Conservation (phyloP, 2,113 vertebrate species). For the Bubo blakistoni region DNA sequence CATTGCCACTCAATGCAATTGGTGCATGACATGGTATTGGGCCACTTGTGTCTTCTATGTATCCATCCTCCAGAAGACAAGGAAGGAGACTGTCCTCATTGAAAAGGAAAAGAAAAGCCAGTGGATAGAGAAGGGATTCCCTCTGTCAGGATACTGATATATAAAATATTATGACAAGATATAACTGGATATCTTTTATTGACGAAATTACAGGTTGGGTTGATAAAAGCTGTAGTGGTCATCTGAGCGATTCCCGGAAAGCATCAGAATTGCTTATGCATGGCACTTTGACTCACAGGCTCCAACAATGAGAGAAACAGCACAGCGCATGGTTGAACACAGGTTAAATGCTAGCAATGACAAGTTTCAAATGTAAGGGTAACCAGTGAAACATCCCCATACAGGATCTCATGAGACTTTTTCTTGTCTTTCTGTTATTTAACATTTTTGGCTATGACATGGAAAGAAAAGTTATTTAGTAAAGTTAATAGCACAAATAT, state of each 20-base stretch:
- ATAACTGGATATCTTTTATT: not conserved
- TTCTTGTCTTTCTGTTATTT: not conserved
- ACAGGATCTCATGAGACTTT: not conserved
- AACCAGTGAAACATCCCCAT: not conserved
- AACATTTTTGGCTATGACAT: not conserved
- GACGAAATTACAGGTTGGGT: not conserved
- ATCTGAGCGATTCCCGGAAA: not conserved
- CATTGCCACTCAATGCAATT: not conserved
- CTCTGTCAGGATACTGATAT: not conserved
- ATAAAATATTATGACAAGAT: not conserved
- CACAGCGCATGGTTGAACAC: not conserved
- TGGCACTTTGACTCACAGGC: not conserved
- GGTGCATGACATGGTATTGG: not conserved
- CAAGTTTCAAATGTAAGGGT: not conserved
- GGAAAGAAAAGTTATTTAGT: not conserved
- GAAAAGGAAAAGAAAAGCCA: not conserved
- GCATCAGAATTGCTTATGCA: rapidly evolving
- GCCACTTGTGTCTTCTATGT: not conserved
- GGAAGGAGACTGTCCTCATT: not conserved
- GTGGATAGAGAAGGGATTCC: not conserved
- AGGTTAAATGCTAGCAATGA: not conserved
- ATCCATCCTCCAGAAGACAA: not conserved
- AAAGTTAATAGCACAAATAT: not conserved
- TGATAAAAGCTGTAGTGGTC: not conserved
- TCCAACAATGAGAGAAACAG: not conserved